Percentiles rank a stretch among this genome's conserved stretches.
Conservation (phyloP, 2,888 invertebrate species). For the Dicyrtoma fusca region DNA sequence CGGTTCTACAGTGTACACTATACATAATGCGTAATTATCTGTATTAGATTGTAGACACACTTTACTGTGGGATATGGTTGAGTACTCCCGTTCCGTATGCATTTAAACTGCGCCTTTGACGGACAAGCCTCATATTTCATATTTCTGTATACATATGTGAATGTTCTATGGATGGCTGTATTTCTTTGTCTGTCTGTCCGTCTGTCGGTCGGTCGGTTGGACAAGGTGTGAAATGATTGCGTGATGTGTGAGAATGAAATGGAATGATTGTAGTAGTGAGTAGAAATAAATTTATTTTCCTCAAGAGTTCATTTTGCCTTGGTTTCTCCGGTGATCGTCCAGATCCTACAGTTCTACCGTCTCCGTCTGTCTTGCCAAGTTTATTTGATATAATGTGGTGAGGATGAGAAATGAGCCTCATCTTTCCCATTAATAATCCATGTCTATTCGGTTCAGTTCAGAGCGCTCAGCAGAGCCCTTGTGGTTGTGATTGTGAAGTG, state of each 20-base stretch:
- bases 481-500: background rate
- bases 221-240: slow-evolving; percentile 26
- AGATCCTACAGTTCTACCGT: slow-evolving; percentile 7
- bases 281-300: slow-evolving; percentile 36
- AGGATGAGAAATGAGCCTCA: slow-evolving; percentile 42
- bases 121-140: too few relatives aligned
- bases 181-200: too few relatives aligned
- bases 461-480: too few relatives aligned
- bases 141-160: too few relatives aligned
- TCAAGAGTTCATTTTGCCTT: background rate
- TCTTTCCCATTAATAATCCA: slow-evolving; percentile 35
- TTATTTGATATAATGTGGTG: slow-evolving; percentile 40
- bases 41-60: too few relatives aligned
- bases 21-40: too few relatives aligned
- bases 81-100: too few relatives aligned
- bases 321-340: background rate
- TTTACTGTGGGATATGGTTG: too few relatives aligned
- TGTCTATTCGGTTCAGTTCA: background rate
- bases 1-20: too few relatives aligned
- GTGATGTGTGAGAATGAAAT: slow-evolving; percentile 36
- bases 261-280: slow-evolving; percentile 25
- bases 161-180: too few relatives aligned
- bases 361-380: slow-evolving; percentile 17
- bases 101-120: too few relatives aligned
- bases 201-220: too few relatives aligned